A percentile compares a stretch with the other conserved stretches of the same genome.
Conservation (phyloP, 2,888 invertebrate species). For the Mimachlamys varia region DNA sequence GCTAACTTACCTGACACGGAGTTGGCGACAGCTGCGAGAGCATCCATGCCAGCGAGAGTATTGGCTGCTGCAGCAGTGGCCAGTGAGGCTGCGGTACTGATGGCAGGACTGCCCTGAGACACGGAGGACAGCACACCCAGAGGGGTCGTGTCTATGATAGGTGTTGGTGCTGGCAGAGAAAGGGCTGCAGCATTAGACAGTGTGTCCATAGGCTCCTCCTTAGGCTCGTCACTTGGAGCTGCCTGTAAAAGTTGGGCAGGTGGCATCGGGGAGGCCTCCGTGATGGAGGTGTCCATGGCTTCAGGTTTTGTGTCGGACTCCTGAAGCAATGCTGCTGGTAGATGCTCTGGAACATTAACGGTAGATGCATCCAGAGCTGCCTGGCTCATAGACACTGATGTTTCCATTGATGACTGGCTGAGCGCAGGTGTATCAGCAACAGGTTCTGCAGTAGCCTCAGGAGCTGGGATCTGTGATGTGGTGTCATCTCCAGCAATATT, state of each 20-base stretch:
- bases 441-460: not conserved
- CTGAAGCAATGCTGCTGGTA: conserved; percentile 50
- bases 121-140: conserved; percentile 6
- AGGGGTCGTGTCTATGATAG: not conserved
- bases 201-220: conserved; percentile 65
- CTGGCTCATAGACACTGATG: conserved; percentile 36
- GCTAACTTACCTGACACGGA: conserved; percentile 29
- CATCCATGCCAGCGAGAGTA: conserved; percentile 36
- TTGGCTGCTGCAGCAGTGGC: conserved; percentile 10
- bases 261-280: conserved; percentile 41
- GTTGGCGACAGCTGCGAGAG: conserved; percentile 31
- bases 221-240: conserved; percentile 49
- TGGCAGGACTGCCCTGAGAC: not conserved
- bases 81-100: not conserved
- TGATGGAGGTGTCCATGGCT: conserved; percentile 52
- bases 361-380: conserved; percentile 22
- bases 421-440: not conserved
- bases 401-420: conserved; percentile 41
- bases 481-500: conserved; percentile 56
- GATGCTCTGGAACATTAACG: conserved; percentile 44
- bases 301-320: conserved; percentile 45
- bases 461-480: not conserved
- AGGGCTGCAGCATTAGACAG: conserved; percentile 37
- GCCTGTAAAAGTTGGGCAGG: conserved; percentile 23
- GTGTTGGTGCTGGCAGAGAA: not conserved